Conservation (phyloP, 2,797 vertebrate species). For the Enoplosus armatus region DNA sequence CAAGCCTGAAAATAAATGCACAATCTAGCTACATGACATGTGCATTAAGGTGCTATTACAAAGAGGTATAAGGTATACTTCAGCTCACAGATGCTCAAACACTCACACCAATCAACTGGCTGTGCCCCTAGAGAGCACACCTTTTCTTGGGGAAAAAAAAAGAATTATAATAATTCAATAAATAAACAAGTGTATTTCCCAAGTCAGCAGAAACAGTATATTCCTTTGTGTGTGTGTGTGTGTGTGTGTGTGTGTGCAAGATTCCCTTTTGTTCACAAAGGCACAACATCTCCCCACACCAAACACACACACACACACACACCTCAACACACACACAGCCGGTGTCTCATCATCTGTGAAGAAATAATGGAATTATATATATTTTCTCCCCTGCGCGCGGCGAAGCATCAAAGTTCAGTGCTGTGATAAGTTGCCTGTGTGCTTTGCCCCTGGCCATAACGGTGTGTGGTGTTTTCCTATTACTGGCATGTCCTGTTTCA, state of each 20-base stretch:
- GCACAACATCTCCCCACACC: slow-evolving; percentile 39
- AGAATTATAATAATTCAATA: slow-evolving; percentile 81
- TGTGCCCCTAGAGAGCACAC: slow-evolving; percentile 62
- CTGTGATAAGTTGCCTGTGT: slow-evolving; percentile 85
- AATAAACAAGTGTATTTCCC: slow-evolving; percentile 81
- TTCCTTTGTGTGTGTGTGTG: slow-evolving; percentile 61
- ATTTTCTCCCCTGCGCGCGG: slow-evolving; percentile 80
- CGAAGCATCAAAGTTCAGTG: slow-evolving; percentile 86
- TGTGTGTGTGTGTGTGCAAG: slow-evolving; percentile 26
- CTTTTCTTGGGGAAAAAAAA: slow-evolving; percentile 42
- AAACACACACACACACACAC: slow-evolving; percentile 39
- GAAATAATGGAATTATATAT: slow-evolving; percentile 92
- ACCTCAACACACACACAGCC: slow-evolving; percentile 29
- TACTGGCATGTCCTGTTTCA: slow-evolving; percentile 88
- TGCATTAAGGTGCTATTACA: slow-evolving; percentile 64
- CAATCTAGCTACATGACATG: slow-evolving; percentile 62
- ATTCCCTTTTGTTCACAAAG: slow-evolving; percentile 59
- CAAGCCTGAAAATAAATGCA: slow-evolving; percentile 58
- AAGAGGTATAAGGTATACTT: slow-evolving; percentile 59
- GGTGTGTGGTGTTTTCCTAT: slow-evolving; percentile 88
- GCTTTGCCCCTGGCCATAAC: slow-evolving; percentile 86
- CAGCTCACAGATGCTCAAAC: slow-evolving; percentile 65
- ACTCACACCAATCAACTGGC: slow-evolving; percentile 67
- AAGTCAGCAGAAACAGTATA: slow-evolving; percentile 75
- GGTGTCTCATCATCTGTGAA: slow-evolving; percentile 90